These are phyloP conservation scores for Microcebus jonahi DNA, from an alignment of 2,113 vertebrate species.

Conservation along the genomic window DNA sequence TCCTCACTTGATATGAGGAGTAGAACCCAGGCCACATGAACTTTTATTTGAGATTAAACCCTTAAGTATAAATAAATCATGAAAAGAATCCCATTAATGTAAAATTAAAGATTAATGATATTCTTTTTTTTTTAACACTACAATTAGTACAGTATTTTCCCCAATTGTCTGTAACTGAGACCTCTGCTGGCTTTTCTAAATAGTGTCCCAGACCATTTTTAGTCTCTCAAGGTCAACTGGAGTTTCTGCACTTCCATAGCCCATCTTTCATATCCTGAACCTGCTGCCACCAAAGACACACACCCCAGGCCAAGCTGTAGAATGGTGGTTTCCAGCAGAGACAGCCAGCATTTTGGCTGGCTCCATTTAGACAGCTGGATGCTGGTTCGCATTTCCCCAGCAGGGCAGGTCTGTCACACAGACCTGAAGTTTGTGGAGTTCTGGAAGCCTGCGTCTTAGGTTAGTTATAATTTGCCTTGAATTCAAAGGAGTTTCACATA, in stretches of 20 bases:
- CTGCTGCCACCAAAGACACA: constrained; percentile 73
- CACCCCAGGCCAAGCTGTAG: constrained; percentile 63
- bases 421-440: constrained; percentile 64
- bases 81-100: neutral
- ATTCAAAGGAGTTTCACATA: neutral
- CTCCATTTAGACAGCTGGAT: constrained; percentile 74
- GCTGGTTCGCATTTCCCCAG: constrained; percentile 64
- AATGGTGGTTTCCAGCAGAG: constrained; percentile 78
- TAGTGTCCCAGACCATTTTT: neutral
- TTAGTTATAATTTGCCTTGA: constrained; percentile 73
- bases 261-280: constrained; percentile 31
- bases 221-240: constrained; percentile 18
- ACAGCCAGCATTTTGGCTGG: constrained; percentile 80
- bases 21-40: neutral
- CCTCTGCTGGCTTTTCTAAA: neutral
- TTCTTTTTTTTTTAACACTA: neutral
- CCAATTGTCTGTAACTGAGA: neutral
- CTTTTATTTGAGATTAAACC: neutral
- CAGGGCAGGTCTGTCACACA: constrained; percentile 61
- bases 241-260: neutral
- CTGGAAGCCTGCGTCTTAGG: constrained; percentile 64
- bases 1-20: neutral
- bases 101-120: neutral
- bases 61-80: neutral
- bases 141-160: neutral